phyloP scores from a whole-genome alignment of 2,113 vertebrate genomes.

The Microcebus murinus region DNA sequence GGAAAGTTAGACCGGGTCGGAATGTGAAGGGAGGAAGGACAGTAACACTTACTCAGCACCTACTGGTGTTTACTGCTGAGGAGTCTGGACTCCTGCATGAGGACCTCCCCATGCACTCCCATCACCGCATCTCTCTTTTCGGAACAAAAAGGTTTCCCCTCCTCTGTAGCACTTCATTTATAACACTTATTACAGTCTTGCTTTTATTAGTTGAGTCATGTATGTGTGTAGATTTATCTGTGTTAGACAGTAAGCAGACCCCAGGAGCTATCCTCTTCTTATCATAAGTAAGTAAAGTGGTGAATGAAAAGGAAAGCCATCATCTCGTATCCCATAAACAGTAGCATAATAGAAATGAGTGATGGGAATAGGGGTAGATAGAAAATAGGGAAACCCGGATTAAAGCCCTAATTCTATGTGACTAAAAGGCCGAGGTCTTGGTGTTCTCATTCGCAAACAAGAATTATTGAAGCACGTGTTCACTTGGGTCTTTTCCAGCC shows the following conservation, averaged over 20 bases:
- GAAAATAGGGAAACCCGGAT: not conserved
- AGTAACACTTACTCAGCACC: not conserved
- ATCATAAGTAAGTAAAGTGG: not conserved
- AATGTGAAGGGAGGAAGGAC: not conserved
- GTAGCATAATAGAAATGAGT: not conserved
- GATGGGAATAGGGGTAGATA: not conserved
- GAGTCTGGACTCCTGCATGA: not conserved
- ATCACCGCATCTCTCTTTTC: not conserved
- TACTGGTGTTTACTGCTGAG: not conserved
- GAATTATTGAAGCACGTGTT: not conserved
- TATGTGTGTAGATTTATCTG: not conserved
- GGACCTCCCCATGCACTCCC: not conserved
- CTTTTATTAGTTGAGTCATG: not conserved
- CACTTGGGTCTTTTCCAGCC: not conserved
- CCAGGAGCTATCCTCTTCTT: not conserved
- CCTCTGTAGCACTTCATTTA: not conserved
- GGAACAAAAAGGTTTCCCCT: not conserved
- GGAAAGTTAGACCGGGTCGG: not conserved
- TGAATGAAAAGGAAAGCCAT: not conserved
- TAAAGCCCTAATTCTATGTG: not conserved
- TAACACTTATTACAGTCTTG: not conserved
- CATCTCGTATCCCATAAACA: not conserved
- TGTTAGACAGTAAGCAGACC: not conserved
- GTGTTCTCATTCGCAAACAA: not conserved
- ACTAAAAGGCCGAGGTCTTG: not conserved